Base-by-base conservation (phyloP, 2,888 invertebrate species). In the Xestia ashworthii region DNA sequence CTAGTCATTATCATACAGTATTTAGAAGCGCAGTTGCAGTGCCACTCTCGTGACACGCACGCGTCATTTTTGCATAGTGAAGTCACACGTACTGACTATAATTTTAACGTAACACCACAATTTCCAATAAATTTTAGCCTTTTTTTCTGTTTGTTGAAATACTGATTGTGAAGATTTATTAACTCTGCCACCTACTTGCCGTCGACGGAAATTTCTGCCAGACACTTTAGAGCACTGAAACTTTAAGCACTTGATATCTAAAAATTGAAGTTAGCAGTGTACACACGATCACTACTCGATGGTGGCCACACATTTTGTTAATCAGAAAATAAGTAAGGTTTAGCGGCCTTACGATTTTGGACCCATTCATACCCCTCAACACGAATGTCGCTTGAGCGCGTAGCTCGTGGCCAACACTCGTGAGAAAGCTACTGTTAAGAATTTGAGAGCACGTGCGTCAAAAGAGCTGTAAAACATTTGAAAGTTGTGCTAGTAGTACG, bases 391-490 rank as follows among this genome's bases (percentile, higher is more conserved):
- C 50, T 50, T 50, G 22, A 50, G 22, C 50, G 22, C 50, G 50
- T 22, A 4, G 9, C 22, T 22, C 11, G 22, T 53, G 53, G 22
- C 9, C 53, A 22, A 53, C 9, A 9, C 16, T 46, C 12, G 14
- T 14, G 22, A 22, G 9, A 22, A 53, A 53, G 53, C 53, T 53
- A n/a, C 46, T 48, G 25, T 25, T 38, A 74, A 76, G 64, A 68
- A 72, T 74, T 62, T 74, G 1, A 68, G 75, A 70, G 64, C 67
- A 67, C 69, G 68, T 62, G 60, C 68, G 22, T 62, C 67, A 71
- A 84, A 84, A 48, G 50, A 71, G 71, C 64, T 71, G 44, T 74
- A 71, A 80, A 80, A 74, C 64, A 77, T 58, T 53, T 58, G 44
- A 32, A 4, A 73, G 50, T 55, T 62, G 41, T 38, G 16, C 62